These are phyloP conservation scores for Octopus bimaculoides DNA, from an alignment of 1,140 invertebrate genomes.

Conservation along the genomic window DNA sequence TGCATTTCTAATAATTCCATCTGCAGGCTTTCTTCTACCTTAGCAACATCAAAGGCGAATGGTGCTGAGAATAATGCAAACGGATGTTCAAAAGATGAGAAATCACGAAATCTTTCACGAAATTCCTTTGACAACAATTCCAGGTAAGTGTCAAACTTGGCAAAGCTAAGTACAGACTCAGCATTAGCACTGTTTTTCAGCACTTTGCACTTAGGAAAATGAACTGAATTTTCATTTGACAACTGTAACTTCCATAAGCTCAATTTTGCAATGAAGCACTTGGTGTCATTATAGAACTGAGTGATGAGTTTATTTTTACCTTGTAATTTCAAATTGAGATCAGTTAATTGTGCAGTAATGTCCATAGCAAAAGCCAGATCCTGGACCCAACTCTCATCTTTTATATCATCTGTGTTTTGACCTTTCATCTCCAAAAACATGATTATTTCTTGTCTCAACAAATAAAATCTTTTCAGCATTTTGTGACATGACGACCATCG, in stretches of 20 bases:
- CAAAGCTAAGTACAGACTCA: constrained; percentile 20
- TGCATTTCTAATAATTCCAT: constrained; percentile 18
- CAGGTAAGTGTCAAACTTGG: constrained; percentile 18
- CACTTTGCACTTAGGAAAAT: constrained; percentile 20
- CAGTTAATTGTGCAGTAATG: constrained; percentile 21
- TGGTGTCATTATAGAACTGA: constrained; percentile 16
- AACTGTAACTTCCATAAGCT: constrained; percentile 19
- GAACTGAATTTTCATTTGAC: constrained; percentile 17
- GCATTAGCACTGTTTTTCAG: constrained; percentile 14
- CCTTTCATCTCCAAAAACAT: constrained; percentile 18
- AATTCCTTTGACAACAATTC: constrained; percentile 20
- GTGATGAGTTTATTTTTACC: constrained; percentile 21
- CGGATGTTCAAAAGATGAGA: constrained; percentile 19
- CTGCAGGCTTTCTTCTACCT: not conserved
- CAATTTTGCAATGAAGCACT: constrained; percentile 18
- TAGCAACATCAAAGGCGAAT: constrained; percentile 14
- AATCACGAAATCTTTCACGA: constrained; percentile 19
- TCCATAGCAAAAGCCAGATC: constrained; percentile 21
- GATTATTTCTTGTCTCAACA: constrained; percentile 18
- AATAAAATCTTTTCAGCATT: constrained; percentile 14
- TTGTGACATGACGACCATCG: constrained; percentile 18
- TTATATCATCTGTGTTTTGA: constrained; percentile 21
- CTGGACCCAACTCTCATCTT: constrained; percentile 21
- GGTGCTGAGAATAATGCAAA: constrained; percentile 16
- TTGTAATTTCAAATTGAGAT: constrained; percentile 21